A percentile compares a stretch with the other conserved stretches of the same genome.
Conservation (phyloP, 2,113 vertebrate species). For the Chaetodon auriga region DNA sequence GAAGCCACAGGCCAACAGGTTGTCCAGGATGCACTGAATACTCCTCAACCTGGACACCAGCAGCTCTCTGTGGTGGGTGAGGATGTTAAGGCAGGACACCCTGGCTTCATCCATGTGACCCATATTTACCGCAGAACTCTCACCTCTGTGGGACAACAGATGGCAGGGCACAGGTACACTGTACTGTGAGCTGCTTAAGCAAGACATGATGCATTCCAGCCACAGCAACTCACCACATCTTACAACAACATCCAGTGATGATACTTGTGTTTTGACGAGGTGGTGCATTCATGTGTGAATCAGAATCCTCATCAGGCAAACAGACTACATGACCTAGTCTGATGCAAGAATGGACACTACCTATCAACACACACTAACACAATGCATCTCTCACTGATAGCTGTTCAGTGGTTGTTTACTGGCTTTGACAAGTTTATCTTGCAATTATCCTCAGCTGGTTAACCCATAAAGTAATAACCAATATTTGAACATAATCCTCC, state of each 20-base stretch:
- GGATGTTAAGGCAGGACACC: constrained; percentile 54
- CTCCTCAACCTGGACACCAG: constrained; percentile 90
- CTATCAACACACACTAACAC: neutral
- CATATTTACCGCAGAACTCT: constrained; percentile 28
- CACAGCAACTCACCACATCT: too few relatives aligned
- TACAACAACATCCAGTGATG: too few relatives aligned
- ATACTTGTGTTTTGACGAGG: neutral
- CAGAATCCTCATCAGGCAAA: neutral
- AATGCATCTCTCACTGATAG: neutral
- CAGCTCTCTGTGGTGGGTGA: constrained; percentile 88
- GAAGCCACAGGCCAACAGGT: constrained; percentile 88
- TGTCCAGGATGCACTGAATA: constrained; percentile 91
- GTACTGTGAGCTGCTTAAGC: neutral
- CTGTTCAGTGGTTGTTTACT: too few relatives aligned
- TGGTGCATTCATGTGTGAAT: neutral
- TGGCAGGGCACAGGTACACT: neutral
- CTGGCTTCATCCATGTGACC: constrained; percentile 19
- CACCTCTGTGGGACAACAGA: constrained; percentile 38
- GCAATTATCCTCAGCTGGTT: too few relatives aligned
- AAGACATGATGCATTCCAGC: too few relatives aligned
- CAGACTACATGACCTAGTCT: too few relatives aligned
- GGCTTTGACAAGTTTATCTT: neutral
- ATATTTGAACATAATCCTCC: neutral
- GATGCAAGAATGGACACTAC: too few relatives aligned
- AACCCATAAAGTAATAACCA: neutral